Percentiles rank a stretch among this genome's conserved stretches.
These are phyloP conservation scores for Drosophila phalerata DNA, from an alignment of 2,888 invertebrate species.

Conservation along the genomic window DNA sequence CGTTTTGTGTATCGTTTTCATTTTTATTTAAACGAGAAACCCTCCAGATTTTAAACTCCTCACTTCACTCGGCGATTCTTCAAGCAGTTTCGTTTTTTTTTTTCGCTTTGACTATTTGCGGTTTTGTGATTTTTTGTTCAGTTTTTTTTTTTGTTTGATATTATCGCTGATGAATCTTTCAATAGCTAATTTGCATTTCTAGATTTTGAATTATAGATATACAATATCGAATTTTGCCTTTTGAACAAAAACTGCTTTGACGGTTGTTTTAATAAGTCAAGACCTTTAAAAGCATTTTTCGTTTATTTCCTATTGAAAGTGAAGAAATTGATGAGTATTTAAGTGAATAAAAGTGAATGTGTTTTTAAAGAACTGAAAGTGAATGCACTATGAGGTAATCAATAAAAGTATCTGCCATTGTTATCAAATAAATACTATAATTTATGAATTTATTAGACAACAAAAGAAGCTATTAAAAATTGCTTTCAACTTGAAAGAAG, in stretches of 20 bases:
- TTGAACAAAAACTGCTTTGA: background rate
- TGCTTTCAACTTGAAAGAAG: background rate
- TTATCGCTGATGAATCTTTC: slow-evolving; percentile 34
- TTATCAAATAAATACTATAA: background rate
- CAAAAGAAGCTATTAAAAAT: background rate
- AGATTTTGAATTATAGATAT: slow-evolving; percentile 63
- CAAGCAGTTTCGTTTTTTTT: slow-evolving; percentile 24
- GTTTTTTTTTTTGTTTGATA: background rate
- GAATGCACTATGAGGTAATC: slow-evolving; percentile 27
- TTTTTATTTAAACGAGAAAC: slow-evolving; percentile 53
- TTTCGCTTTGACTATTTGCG: slow-evolving; percentile 31
- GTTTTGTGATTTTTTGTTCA: slow-evolving; percentile 28
- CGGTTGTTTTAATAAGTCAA: slow-evolving; percentile 11
- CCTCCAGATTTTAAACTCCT: slow-evolving; percentile 17
- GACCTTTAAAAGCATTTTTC: slow-evolving; percentile 24
- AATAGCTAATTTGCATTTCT: slow-evolving; percentile 69
- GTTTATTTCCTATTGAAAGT: slow-evolving; percentile 14
- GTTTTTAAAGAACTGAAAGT: slow-evolving; percentile 42
- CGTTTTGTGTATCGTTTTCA: slow-evolving; percentile 42
- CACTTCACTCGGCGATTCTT: slow-evolving; percentile 5
- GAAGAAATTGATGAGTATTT: slow-evolving; percentile 32
- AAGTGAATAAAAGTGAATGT: slow-evolving; percentile 19
- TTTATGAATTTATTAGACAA: background rate
- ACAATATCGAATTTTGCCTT: slow-evolving; percentile 15
- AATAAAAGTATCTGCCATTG: background rate